phyloP scores from a whole-genome alignment of 2,888 invertebrate species.

The Octonoba sinensis region DNA sequence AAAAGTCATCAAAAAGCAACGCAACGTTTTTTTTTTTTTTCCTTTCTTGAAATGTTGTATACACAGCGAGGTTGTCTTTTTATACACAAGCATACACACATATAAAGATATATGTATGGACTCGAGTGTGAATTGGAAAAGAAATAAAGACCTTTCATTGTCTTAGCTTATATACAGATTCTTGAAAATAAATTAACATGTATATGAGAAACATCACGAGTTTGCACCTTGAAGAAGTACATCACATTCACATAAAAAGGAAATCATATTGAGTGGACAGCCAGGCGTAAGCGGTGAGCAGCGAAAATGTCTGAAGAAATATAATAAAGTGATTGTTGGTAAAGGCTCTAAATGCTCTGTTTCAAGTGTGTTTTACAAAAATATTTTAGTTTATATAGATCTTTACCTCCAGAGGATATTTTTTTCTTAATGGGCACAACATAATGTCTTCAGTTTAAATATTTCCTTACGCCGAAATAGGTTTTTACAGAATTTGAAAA shows the following conservation, averaged over 20 bases:
- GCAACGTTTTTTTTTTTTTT: conserved; percentile 7
- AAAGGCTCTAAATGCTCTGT: conserved; percentile 32
- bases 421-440: conserved; percentile 10
- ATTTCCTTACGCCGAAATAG: too few relatives aligned
- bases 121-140: conserved; percentile 4
- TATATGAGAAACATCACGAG: conserved; percentile 20
- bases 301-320: conserved; percentile 13
- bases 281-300: conserved; percentile 32
- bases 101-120: conserved; percentile 22
- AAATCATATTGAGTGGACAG: neutral
- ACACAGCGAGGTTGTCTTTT: conserved; percentile 41
- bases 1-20: conserved; percentile 26
- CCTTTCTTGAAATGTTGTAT: conserved; percentile 11
- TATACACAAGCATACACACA: conserved; percentile 29
- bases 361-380: conserved; percentile 42
- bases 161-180: conserved; percentile 59
- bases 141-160: conserved; percentile 50
- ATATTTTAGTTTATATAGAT: conserved; percentile 35
- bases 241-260: conserved; percentile 1
- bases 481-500: too few relatives aligned
- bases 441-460: too few relatives aligned
- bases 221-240: conserved; percentile 20
- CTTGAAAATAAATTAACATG: conserved; percentile 43
- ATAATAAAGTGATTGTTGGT: conserved; percentile 12
- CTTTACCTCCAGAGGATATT: conserved; percentile 23